These are phyloP conservation scores for Aurelia aurita DNA, from an alignment of 30 jellyfish, hydroid and myxozoan genomes.

Conservation along the genomic window DNA sequence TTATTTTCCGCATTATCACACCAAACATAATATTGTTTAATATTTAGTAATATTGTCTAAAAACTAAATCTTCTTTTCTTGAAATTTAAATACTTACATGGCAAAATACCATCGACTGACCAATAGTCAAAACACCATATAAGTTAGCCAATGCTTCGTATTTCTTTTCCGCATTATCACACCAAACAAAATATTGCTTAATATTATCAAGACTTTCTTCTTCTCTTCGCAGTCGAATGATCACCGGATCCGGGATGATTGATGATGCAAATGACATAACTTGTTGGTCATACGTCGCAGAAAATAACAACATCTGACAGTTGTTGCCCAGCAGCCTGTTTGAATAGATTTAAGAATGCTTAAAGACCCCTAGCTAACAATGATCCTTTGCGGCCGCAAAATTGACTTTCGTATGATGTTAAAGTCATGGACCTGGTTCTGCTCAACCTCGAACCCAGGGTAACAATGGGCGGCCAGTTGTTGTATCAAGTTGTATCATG, in stretches of 20 bases:
- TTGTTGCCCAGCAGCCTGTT: slow-evolving; percentile 38
- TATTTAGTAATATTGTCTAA: too few species aligned
- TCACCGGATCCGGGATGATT: slow-evolving; percentile 84
- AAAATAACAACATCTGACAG: slow-evolving; percentile 89
- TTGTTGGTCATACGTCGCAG: slow-evolving; percentile 93
- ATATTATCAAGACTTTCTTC: slow-evolving; percentile 95
- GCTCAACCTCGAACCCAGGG: too few species aligned
- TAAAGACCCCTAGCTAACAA: too few species aligned
- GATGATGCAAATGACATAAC: slow-evolving; percentile 92
- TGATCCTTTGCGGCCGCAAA: too few species aligned
- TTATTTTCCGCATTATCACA: slow-evolving; percentile 85
- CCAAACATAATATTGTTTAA: slow-evolving; percentile 89
- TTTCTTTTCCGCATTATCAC: slow-evolving; percentile 84
- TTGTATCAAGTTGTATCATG: too few species aligned
- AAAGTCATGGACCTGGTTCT: too few species aligned
- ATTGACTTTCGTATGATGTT: too few species aligned
- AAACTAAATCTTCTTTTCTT: neutral
- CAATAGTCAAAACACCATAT: slow-evolving; percentile 91
- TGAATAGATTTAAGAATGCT: too few species aligned
- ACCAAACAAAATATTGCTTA: slow-evolving; percentile 88
- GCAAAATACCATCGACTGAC: slow-evolving; percentile 97
- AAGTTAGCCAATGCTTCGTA: slow-evolving; percentile 92
- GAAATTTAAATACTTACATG: slow-evolving; percentile 82
- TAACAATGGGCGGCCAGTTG: too few species aligned
- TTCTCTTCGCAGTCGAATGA: slow-evolving; percentile 84